Percentiles rank a stretch among this genome's conserved stretches.
Conservation (phyloP, 1,140 invertebrate genomes). For the Oedothorax gibbosus region DNA sequence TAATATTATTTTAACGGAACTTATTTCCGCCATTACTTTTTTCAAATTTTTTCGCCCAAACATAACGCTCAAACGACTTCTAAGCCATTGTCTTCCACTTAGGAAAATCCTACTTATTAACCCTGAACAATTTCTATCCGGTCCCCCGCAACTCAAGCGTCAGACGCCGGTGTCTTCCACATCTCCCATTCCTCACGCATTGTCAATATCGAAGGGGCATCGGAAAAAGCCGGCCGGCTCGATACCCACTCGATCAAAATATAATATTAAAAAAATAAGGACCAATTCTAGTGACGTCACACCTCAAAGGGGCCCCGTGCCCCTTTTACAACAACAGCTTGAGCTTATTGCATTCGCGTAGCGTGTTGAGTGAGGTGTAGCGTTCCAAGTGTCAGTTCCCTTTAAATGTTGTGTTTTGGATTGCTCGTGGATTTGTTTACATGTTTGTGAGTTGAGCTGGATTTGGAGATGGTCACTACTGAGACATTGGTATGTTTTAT, state of each 20-base stretch:
- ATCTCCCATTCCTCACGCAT: constrained; percentile 9
- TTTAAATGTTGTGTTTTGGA: background rate
- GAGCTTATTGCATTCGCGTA: background rate
- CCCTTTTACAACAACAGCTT: background rate
- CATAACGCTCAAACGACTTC: too few species aligned
- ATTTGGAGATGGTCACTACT: too few species aligned
- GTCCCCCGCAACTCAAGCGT: background rate
- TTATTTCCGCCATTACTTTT: too few species aligned
- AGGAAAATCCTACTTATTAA: too few species aligned
- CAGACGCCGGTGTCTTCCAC: constrained; percentile 36
- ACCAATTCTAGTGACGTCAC: constrained; percentile 10
- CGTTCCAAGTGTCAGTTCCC: background rate
- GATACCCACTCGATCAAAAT: background rate
- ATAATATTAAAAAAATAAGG: too few species aligned
- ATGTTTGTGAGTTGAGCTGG: background rate
- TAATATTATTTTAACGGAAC: too few species aligned
- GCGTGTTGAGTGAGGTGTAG: background rate
- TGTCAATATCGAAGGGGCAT: constrained; percentile 11
- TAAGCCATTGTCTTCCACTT: too few species aligned
- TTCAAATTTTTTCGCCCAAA: too few species aligned
- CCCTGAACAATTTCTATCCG: background rate
- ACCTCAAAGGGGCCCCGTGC: background rate
- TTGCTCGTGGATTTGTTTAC: background rate
- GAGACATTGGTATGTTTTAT: too few species aligned
- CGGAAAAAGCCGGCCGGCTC: background rate